Evolutionary conservation across 2,888 invertebrate genomes (phyloP), one percentile per base, ranked within the genome.

Genomic region (Ectemnius cavifrons): DNA sequence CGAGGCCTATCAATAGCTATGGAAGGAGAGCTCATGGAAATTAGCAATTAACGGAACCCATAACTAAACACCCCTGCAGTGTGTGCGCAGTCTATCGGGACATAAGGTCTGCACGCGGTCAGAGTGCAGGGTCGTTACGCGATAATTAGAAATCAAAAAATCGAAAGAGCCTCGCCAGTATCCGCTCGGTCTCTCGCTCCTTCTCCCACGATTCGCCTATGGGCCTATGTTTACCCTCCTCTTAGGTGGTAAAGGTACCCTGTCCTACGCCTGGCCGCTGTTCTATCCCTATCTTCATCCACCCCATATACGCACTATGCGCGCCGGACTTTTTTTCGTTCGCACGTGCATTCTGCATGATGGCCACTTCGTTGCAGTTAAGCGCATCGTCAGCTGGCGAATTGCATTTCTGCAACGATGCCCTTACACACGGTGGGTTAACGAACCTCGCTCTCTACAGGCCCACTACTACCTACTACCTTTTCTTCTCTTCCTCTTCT

Each of bases 11-110:
- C 75, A 63, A 74, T 62, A 79, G 72, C 76, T 76, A 77, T 37
- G 37, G 79, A 76, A 81, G 70, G 74, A 77, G 80, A 79, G 68
- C 73, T 80, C 80, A 82, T 87, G 85, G 86, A 88, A 88, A 89
- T 89, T 89, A 89, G 84, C 88, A 89, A 89, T 89, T 89, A 89
- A 85, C 82, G 83, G 81, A 84, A 85, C 85, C 86, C 85, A 85
- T 86, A 84, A 87, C 85, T 86, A 85, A 83, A 77, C 82, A 71
- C 76, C 66, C 71, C 57, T 74, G 77, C 77, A 66, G 61, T 37
- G 37, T 37, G 8, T 37, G 37, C 67, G 78, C 74, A 74, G 73
- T 78, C 74, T 64, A 73, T 79, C 79, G 79, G 64, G 83, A 84
- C 83, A 84, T 81, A 86, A 87, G 84, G 86, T 81, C 70, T 86